Evolutionary conservation across 1,140 invertebrate genomes (phyloP).

Genomic region (Hirudo medicinalis): DNA sequence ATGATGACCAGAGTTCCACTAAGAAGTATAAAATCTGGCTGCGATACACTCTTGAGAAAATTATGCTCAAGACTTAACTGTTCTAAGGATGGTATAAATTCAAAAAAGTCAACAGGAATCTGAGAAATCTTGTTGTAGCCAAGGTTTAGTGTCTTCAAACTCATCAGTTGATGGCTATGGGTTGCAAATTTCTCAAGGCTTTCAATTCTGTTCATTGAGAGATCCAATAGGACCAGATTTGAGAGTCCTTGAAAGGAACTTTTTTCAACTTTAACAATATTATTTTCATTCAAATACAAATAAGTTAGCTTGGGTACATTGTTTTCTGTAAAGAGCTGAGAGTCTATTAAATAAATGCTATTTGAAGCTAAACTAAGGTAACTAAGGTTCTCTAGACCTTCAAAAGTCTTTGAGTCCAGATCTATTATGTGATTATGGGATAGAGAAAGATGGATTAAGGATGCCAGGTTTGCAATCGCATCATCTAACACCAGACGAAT

Average conservation of each 20-base stretch:
- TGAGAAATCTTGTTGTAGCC: slow-evolving; percentile 1
- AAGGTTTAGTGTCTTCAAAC: not conserved
- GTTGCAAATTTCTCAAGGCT: not conserved
- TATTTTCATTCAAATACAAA: not conserved
- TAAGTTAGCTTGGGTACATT: not conserved
- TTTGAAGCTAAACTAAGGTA: not conserved
- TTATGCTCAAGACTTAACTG: slow-evolving; percentile 7
- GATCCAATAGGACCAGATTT: not conserved
- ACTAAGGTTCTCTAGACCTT: not conserved
- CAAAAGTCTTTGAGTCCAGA: not conserved
- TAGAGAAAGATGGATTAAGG: not conserved
- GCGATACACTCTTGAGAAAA: not conserved
- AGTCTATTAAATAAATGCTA: not conserved
- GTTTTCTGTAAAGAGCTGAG: not conserved
- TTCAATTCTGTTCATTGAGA: not conserved
- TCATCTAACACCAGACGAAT: too few species aligned
- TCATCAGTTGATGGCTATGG: not conserved
- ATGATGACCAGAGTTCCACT: not conserved
- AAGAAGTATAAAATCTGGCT: not conserved
- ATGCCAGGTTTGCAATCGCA: not conserved
- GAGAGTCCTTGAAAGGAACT: not conserved
- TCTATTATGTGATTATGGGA: not conserved
- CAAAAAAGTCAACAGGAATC: not conserved
- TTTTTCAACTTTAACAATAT: slow-evolving; percentile 4
- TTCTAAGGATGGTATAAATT: not conserved